Conservation (phyloP, 2,888 invertebrate genomes). For the Monopis laevigella region DNA sequence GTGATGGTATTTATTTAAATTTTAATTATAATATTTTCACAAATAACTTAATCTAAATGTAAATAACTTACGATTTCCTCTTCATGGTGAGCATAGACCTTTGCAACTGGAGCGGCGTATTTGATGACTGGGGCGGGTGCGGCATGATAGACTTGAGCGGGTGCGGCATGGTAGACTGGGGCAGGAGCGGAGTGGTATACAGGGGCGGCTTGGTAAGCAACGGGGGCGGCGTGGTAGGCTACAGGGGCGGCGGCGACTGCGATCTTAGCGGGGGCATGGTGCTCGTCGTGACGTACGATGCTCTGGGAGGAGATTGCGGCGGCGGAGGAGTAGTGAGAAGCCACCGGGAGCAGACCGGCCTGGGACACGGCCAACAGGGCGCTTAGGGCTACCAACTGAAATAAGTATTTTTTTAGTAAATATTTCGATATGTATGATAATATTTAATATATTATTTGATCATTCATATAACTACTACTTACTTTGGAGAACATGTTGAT, state of each 20-base stretch:
- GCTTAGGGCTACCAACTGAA: constrained; percentile 14
- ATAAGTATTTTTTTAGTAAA: constrained; percentile 1
- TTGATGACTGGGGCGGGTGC: constrained; percentile 22
- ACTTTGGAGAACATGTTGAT: too few relatives aligned
- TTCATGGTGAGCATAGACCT: constrained; percentile 16
- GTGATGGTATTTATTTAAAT: too few relatives aligned
- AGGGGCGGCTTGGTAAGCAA: constrained; percentile 16
- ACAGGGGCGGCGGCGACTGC: constrained; percentile 20
- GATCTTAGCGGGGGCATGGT: constrained; percentile 27
- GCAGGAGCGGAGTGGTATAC: constrained; percentile 23
- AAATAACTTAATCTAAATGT: too few relatives aligned
- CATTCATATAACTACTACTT: too few relatives aligned
- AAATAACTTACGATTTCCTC: constrained; percentile 15
- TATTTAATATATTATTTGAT: too few relatives aligned
- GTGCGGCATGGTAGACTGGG: constrained; percentile 21
- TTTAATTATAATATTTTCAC: too few relatives aligned
- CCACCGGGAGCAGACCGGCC: constrained; percentile 40
- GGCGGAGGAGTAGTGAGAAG: constrained; percentile 46
- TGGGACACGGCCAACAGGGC: constrained; percentile 19
- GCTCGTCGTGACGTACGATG: constrained; percentile 27
- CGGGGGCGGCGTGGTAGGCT: constrained; percentile 26
- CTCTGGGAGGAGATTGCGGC: constrained; percentile 37
- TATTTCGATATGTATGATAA: too few relatives aligned
- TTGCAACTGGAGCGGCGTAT: constrained; percentile 25
- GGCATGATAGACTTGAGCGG: constrained; percentile 21